Base-by-base conservation (phyloP, 1,140 invertebrate species). In the Zeugodacus cucurbitae region DNA sequence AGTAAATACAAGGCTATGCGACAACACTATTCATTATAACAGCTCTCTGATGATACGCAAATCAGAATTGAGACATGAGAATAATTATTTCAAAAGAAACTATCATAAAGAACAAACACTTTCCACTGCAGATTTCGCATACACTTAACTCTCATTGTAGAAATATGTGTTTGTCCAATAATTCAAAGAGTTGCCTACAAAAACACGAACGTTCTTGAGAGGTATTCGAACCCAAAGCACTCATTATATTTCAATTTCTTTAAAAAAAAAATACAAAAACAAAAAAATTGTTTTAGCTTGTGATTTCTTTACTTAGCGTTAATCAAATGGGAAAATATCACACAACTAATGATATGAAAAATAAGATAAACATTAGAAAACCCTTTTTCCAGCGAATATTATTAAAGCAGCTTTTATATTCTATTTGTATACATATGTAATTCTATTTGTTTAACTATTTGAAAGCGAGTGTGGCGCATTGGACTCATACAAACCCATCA, bases 281-380 rank as follows among this genome's bases (percentile, higher is more conserved):
- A 54, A 54, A 11, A 11, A 54, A 54, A 54, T 3, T 17, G 48
- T 17, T 54, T 2, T 20, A 17, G 4, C 14, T 0, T 17, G 48
- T 5, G 41, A 48, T 48, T 82, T 44, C 74, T 54, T 29, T 82
- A 26, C 41, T 48, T 17, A 48, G n/a, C 74, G n/a, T 26, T 48
- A 82, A 82, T 82, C 41, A 82, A 82, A 48, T 82, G n/a, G 7
- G 20, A 82, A 29, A 82, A 26, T 54, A 11, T 48, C 44, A n/a
- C 41, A 26, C n/a, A 82, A 82, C 11, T 82, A 82, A 82, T 48
- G 74, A 74, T 74, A 22, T 34, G 22, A 54, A 82, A 82, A 82
- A 82, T 74, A 74, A 37, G 22, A 74, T 74, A 74, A 20, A 32
- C 17, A 37, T 74, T 37, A 37, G 34, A 74, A 74, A 22, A 34